Base-by-base conservation (phyloP, 2,888 invertebrate genomes). In the Celastrina argiolus region DNA sequence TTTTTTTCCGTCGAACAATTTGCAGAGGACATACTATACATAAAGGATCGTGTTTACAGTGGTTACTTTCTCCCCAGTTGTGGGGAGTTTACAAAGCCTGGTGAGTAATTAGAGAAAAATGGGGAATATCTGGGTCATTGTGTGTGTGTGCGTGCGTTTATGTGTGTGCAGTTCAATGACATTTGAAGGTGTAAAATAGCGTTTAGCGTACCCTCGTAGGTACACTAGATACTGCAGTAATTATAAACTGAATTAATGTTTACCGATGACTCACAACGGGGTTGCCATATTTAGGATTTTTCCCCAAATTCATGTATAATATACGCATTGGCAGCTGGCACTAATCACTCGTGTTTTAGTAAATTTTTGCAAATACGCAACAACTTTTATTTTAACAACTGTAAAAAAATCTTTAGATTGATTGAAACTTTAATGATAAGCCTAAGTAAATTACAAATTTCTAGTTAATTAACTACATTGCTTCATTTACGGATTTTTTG, bases 101-200 rank as follows among this genome's bases (percentile, higher is more conserved):
- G 85, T 82, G 87, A 88, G 87, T 89, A 88, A 89, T 88, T 89
- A 87, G 87, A 84, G 87, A 87, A 88, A 88, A 88, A 87, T 86
- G 84, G 88, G 87, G 86, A 75, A 83, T 80, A 88, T 80, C 83
- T 89, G 73, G 88, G 88, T 88, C 88, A 89, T 73, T 78, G 82
- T 76, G 80, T 73, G 74, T 76, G 81, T 82, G 82, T 83, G 82
- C 74, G 80, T 75, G 69, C 63, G 69, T 66, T 26, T 67, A 41
- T 67, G 14, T 31, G 64, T 59, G 56, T 58, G 63, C 39, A 68
- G 72, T 72, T 72, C 72, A 72, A 72, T 70, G 72, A 71, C 72
- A 68, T 65, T 67, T 58, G 26, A 42, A 66, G 71, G 69, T 67
- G 69, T 69, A 36, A 51, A 51, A 16, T 45, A 31, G 18, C 34